A percentile compares a stretch with the other conserved stretches of the same genome.
Evolutionary conservation across 92 coral and sea anemone species (phyloP).

Genomic region (Zoanthus sociatus): DNA sequence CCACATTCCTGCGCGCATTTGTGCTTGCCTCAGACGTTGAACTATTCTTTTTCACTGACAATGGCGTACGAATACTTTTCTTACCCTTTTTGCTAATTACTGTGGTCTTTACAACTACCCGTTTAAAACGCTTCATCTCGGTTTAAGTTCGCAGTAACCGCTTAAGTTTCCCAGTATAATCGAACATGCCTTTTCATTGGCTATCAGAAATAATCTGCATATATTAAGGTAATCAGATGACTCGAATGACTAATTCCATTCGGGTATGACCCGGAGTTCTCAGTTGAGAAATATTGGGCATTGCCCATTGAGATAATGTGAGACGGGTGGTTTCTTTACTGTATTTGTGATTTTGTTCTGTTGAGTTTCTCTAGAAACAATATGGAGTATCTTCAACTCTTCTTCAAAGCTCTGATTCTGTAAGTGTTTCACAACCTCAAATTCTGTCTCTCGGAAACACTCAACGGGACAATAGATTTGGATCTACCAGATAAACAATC

Average conservation of each 20-base stretch:
- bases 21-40: slow-evolving; percentile 24
- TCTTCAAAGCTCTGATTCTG: neutral
- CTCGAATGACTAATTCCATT: slow-evolving; percentile 1
- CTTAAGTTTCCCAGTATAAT: neutral
- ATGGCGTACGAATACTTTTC: slow-evolving; percentile 20
- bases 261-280: neutral
- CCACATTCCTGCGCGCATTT: slow-evolving; percentile 7
- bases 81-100: slow-evolving; percentile 13
- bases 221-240: neutral
- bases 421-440: neutral
- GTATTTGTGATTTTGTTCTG: neutral
- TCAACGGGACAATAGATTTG: neutral
- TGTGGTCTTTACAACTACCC: slow-evolving; percentile 5
- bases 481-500: neutral
- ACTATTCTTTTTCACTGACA: slow-evolving; percentile 25
- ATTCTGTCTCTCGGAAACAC: neutral
- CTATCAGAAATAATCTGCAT: neutral
- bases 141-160: neutral
- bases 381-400: neutral
- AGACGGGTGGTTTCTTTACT: neutral
- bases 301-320: neutral
- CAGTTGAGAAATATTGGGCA: neutral
- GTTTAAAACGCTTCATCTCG: slow-evolving; percentile 10
- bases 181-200: slow-evolving; percentile 4
- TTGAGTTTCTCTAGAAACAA: neutral